A percentile compares a stretch with the other conserved stretches of the same genome.
phyloP scores from a whole-genome alignment of 2,797 vertebrate species.

The Eutrigla gurnardus region DNA sequence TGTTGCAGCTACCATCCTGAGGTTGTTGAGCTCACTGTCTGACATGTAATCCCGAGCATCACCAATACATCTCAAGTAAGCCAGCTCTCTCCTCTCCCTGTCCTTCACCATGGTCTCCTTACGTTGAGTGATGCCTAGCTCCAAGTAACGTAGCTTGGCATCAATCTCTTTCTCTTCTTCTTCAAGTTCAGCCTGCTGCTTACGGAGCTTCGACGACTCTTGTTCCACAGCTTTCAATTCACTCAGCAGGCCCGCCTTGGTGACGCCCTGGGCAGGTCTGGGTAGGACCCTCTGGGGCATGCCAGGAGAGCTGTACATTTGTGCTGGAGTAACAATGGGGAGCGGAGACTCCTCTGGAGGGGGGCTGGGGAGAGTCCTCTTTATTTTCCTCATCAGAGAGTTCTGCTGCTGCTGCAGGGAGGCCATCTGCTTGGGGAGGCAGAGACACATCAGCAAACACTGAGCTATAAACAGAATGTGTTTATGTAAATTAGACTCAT shows the following conservation, averaged over 20 bases:
- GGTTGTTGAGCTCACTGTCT: constrained; percentile 96
- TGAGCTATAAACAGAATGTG: constrained; percentile 70
- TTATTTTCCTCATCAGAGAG: constrained; percentile 96
- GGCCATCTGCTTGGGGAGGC: constrained; percentile 87
- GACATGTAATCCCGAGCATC: constrained; percentile 97
- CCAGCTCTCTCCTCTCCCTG: constrained; percentile 90
- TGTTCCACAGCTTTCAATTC: constrained; percentile 98
- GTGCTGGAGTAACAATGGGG: constrained; percentile 92
- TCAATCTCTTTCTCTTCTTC: constrained; percentile 99
- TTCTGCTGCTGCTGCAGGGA: constrained; percentile 93
- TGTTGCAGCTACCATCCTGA: constrained; percentile 84
- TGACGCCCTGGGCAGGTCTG: constrained; percentile 86
- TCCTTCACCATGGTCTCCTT: constrained; percentile 98
- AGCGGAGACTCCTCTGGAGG: constrained; percentile 95
- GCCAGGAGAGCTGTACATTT: constrained; percentile 91
- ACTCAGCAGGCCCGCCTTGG: constrained; percentile 93
- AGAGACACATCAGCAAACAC: constrained; percentile 74
- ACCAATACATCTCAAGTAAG: constrained; percentile 91
- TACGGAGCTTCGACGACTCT: constrained; percentile 97
- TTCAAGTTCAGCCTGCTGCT: constrained; percentile 98
- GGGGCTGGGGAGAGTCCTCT: constrained; percentile 97
- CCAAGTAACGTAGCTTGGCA: constrained; percentile 96
- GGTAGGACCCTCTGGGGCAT: constrained; percentile 89
- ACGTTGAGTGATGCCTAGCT: constrained; percentile 96
- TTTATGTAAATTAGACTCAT: constrained; percentile 73